A percentile compares a stretch with the other conserved stretches of the same genome.
Evolutionary conservation across 2,888 invertebrate species (phyloP).

Genomic region (Zaprionus bogoriensis): DNA sequence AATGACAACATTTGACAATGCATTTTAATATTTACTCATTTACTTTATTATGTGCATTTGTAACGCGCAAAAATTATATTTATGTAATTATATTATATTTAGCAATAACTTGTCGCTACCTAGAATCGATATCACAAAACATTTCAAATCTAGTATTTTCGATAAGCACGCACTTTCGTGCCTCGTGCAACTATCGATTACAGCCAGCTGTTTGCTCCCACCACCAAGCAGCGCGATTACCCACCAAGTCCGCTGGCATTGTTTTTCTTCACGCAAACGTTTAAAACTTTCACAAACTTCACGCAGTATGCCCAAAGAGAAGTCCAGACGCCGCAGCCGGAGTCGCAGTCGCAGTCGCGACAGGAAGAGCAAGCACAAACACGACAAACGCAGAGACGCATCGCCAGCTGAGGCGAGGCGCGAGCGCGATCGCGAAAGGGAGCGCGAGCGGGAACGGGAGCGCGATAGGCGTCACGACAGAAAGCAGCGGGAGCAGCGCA

Average conservation of each 20-base stretch:
- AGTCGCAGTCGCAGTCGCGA: slow-evolving; percentile 45
- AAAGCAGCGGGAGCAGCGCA: slow-evolving; percentile 19
- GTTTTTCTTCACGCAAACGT: slow-evolving; percentile 31
- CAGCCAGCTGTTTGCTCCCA: slow-evolving; percentile 35
- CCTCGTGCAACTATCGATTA: slow-evolving; percentile 28
- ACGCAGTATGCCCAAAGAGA: slow-evolving; percentile 59
- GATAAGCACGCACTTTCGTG: not conserved
- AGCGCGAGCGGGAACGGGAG: slow-evolving; percentile 17
- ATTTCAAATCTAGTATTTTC: not conserved
- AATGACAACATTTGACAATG: too few species aligned
- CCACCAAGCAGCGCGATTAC: not conserved
- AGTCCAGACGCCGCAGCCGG: slow-evolving; percentile 36
- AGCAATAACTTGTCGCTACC: too few species aligned
- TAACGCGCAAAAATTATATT: too few species aligned
- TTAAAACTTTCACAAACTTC: not conserved
- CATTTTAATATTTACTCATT: too few species aligned
- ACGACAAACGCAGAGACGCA: slow-evolving; percentile 12
- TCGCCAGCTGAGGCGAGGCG: slow-evolving; percentile 3
- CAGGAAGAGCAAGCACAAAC: slow-evolving; percentile 17
- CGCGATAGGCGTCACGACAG: slow-evolving; percentile 8
- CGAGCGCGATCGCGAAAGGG: slow-evolving; percentile 14
- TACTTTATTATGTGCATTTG: too few species aligned
- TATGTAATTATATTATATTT: too few species aligned
- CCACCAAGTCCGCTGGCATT: slow-evolving; percentile 1
- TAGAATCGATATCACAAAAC: too few species aligned